These are phyloP conservation scores for Drosophila villosipedis DNA, from an alignment of 2,888 invertebrate genomes.

Conservation along the genomic window DNA sequence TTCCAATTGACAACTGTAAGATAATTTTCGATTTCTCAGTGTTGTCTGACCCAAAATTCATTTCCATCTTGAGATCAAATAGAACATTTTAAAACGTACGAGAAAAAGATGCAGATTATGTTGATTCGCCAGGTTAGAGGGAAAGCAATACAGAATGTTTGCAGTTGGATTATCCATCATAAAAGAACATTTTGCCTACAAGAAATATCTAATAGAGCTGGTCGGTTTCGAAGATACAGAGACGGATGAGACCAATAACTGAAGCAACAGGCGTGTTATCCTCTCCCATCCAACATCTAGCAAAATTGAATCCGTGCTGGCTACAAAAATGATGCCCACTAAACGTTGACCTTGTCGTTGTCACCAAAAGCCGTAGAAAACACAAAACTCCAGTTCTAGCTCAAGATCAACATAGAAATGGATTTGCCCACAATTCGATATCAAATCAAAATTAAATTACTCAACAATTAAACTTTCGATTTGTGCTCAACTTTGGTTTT, in stretches of 20 bases:
- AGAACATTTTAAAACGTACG: background rate
- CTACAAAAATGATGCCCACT: background rate
- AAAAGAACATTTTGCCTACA: background rate
- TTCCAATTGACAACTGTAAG: background rate
- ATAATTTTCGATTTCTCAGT: background rate
- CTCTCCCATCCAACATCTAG: background rate
- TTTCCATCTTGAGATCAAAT: background rate
- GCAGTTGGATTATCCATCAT: background rate
- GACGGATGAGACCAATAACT: background rate
- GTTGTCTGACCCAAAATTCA: background rate
- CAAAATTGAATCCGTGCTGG: background rate
- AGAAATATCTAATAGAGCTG: background rate
- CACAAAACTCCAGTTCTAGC: background rate
- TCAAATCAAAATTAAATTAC: background rate
- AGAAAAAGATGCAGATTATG: no score
- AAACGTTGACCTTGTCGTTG: background rate
- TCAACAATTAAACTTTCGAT: background rate
- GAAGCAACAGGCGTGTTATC: background rate
- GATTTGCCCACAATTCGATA: background rate
- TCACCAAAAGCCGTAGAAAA: background rate
- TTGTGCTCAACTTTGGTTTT: background rate
- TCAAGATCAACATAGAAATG: background rate
- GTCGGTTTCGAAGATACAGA: background rate
- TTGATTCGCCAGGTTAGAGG: no score
- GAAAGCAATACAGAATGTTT: no score